Conservation (phyloP, 2,888 invertebrate species). For the Oligia fasciuncula region DNA sequence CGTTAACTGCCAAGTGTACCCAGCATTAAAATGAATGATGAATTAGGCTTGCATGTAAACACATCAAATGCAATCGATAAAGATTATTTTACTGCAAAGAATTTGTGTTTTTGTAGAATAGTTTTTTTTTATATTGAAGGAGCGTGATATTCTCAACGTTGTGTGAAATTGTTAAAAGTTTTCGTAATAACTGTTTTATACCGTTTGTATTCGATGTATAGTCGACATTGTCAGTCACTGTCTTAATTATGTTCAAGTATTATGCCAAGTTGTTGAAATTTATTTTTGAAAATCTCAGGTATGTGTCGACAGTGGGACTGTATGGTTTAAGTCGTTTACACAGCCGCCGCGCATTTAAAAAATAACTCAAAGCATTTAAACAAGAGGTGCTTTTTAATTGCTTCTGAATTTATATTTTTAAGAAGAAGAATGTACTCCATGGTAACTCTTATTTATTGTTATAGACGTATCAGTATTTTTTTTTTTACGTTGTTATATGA, state of each 20-base stretch:
- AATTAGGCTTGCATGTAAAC: neutral
- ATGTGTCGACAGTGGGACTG: slow-evolving; percentile 30
- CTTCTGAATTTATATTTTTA: neutral
- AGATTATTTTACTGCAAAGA: neutral
- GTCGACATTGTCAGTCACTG: slow-evolving; percentile 49
- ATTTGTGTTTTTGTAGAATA: neutral
- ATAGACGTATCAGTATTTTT: neutral
- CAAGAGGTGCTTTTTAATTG: neutral
- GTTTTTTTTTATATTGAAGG: slow-evolving; percentile 10
- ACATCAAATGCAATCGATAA: neutral
- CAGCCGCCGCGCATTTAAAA: slow-evolving; percentile 4
- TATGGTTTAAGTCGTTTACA: neutral
- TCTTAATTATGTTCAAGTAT: slow-evolving; percentile 45
- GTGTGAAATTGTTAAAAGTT: slow-evolving; percentile 36
- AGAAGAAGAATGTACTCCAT: neutral
- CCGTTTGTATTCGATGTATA: slow-evolving; percentile 46
- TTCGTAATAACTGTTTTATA: slow-evolving; percentile 60
- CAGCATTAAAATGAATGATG: neutral
- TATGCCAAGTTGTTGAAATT: slow-evolving; percentile 30
- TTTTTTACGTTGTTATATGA: neutral
- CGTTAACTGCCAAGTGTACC: neutral
- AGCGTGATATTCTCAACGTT: slow-evolving; percentile 24
- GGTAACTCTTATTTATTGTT: neutral
- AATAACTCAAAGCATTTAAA: slow-evolving; percentile 3
- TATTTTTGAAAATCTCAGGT: slow-evolving; percentile 28